A percentile compares a stretch with the other conserved stretches of the same genome.
phyloP scores from a whole-genome alignment of 2,888 invertebrate species.

The Spisula solida region DNA sequence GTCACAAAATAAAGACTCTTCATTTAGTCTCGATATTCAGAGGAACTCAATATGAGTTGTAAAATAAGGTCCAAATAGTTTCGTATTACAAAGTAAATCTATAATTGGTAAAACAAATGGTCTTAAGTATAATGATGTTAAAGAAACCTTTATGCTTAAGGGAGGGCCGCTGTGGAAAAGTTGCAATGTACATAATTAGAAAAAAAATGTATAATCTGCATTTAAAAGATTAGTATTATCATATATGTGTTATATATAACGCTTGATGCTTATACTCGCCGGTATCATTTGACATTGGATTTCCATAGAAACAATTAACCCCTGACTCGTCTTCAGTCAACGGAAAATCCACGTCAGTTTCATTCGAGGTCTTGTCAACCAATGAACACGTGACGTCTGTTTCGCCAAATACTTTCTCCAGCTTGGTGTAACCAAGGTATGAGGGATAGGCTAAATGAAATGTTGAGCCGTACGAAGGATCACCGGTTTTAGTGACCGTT shows the following conservation, averaged over 20 bases:
- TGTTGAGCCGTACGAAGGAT: conserved; percentile 75
- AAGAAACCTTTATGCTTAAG: too few species aligned
- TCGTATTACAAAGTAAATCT: too few species aligned
- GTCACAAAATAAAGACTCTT: too few species aligned
- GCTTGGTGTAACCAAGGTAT: conserved; percentile 62
- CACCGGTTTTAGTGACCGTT: conserved; percentile 74
- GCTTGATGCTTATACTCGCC: not conserved
- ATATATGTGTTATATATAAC: too few species aligned
- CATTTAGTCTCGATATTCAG: not conserved
- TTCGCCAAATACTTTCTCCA: conserved; percentile 53
- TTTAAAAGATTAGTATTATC: too few species aligned
- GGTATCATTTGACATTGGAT: conserved; percentile 55
- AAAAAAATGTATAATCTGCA: too few species aligned
- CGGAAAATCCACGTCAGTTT: not conserved
- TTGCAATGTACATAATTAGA: too few species aligned
- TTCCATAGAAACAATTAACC: conserved; percentile 57
- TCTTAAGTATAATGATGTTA: too few species aligned
- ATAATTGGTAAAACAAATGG: too few species aligned
- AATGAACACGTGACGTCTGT: conserved; percentile 58
- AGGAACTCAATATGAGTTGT: not conserved
- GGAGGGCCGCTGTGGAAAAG: too few species aligned
- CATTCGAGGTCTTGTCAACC: not conserved
- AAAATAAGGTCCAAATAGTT: too few species aligned
- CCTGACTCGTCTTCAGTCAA: conserved; percentile 32
- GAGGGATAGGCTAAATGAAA: conserved; percentile 72